Evolutionary conservation across 2,113 vertebrate genomes (phyloP).

Genomic region (Nanorana parkeri): DNA sequence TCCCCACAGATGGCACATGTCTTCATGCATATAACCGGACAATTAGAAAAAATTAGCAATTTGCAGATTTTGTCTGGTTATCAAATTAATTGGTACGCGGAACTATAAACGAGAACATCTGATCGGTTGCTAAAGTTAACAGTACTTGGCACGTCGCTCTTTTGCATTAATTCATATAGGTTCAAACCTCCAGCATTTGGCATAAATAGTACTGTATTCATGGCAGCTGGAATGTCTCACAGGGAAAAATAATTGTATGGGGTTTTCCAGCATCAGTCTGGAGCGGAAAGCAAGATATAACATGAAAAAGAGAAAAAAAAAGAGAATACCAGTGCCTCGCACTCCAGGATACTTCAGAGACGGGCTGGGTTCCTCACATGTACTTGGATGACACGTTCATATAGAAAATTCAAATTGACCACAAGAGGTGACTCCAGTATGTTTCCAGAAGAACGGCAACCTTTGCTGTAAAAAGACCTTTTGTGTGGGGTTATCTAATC

Average conservation of each 20-base stretch:
- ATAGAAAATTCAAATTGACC: neutral
- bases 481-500: too few species aligned
- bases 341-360: neutral
- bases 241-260: conserved; percentile 48
- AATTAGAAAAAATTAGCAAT: too few species aligned
- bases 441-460: too few species aligned
- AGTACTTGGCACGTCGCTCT: too few species aligned
- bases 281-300: conserved; percentile 41
- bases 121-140: too few species aligned
- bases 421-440: neutral
- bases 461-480: too few species aligned
- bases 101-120: too few species aligned
- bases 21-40: too few species aligned
- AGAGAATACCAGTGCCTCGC: conserved; percentile 40
- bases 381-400: neutral
- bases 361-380: conserved; percentile 16
- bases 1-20: too few species aligned
- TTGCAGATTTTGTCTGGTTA: too few species aligned
- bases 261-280: conserved; percentile 45
- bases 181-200: neutral
- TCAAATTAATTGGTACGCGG: too few species aligned
- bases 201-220: neutral
- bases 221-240: conserved; percentile 11
- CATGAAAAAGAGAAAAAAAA: neutral
- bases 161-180: neutral